phyloP scores from a whole-genome alignment of 2,888 invertebrate species.

The Eristalis intricaria region DNA sequence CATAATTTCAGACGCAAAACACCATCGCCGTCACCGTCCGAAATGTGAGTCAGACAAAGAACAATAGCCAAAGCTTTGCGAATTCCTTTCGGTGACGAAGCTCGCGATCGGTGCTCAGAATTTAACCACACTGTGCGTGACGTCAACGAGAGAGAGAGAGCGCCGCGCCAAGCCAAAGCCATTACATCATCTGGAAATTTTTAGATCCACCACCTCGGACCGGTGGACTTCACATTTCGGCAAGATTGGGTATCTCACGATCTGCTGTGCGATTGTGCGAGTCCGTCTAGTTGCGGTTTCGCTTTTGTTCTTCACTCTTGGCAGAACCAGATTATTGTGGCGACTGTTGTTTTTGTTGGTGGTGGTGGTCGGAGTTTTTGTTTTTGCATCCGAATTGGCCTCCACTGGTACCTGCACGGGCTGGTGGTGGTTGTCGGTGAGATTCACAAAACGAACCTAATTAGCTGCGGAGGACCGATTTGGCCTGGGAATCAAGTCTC shows the following conservation, averaged over 20 bases:
- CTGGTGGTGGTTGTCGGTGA: not conserved
- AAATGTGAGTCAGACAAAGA: not conserved
- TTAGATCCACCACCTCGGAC: constrained; percentile 37
- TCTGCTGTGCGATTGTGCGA: constrained; percentile 27
- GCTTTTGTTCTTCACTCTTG: constrained; percentile 38
- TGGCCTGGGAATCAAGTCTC: constrained; percentile 19
- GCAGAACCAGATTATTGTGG: constrained; percentile 25
- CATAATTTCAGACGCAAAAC: not conserved
- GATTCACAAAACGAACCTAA: constrained; percentile 24
- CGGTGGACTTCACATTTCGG: constrained; percentile 13
- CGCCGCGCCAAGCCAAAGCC: constrained; percentile 48
- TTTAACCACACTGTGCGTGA: constrained; percentile 16
- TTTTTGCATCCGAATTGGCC: not conserved
- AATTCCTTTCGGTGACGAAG: constrained; percentile 59
- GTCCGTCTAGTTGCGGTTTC: constrained; percentile 40
- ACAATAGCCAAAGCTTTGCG: constrained; percentile 11
- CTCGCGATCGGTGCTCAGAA: not conserved
- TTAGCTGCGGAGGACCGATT: constrained; percentile 18
- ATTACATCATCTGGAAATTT: constrained; percentile 65
- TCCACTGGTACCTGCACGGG: constrained; percentile 40
- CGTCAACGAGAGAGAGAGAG: constrained; percentile 38
- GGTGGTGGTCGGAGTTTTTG: not conserved
- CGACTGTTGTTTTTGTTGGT: constrained; percentile 15
- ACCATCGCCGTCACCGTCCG: not conserved
- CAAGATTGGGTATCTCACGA: constrained; percentile 3